Evolutionary conservation across 2,888 invertebrate genomes (phyloP).

Genomic region (Quadriops clusia): DNA sequence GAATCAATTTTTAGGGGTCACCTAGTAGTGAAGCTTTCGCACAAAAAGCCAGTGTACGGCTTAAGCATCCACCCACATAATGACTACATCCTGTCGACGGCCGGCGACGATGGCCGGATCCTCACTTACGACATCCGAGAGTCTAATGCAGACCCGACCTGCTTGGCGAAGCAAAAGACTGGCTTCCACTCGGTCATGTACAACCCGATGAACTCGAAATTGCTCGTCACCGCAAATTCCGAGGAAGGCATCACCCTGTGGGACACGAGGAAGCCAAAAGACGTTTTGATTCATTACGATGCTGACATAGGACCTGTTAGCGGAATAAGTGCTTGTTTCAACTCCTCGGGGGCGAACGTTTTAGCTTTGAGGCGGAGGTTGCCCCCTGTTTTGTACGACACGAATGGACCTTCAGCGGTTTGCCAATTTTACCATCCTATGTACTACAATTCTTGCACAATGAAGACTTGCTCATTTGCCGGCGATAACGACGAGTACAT

Average conservation of each 20-base stretch:
- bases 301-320: slow-evolving; percentile 42
- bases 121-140: slow-evolving; percentile 74
- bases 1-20: slow-evolving; percentile 37
- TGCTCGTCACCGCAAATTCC: slow-evolving; percentile 80
- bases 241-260: slow-evolving; percentile 81
- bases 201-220: slow-evolving; percentile 71
- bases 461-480: slow-evolving; percentile 93
- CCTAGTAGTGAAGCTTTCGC: slow-evolving; percentile 62
- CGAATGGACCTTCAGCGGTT: slow-evolving; percentile 54
- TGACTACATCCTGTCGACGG: slow-evolving; percentile 73
- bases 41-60: slow-evolving; percentile 84
- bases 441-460: slow-evolving; percentile 92
- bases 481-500: slow-evolving; percentile 82
- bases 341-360: slow-evolving; percentile 62
- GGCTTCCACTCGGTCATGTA: slow-evolving; percentile 95
- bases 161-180: slow-evolving; percentile 54
- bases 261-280: slow-evolving; percentile 75
- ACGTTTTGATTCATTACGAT: slow-evolving; percentile 55
- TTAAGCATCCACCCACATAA: slow-evolving; percentile 78
- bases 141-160: slow-evolving; percentile 47
- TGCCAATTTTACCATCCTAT: slow-evolving; percentile 85
- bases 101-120: slow-evolving; percentile 85
- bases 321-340: slow-evolving; percentile 89
- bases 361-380: slow-evolving; percentile 75
- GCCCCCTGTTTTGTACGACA: slow-evolving; percentile 71